phyloP scores from a whole-genome alignment of 2,113 vertebrate species.

The Anarhynchus alexandrinus region DNA sequence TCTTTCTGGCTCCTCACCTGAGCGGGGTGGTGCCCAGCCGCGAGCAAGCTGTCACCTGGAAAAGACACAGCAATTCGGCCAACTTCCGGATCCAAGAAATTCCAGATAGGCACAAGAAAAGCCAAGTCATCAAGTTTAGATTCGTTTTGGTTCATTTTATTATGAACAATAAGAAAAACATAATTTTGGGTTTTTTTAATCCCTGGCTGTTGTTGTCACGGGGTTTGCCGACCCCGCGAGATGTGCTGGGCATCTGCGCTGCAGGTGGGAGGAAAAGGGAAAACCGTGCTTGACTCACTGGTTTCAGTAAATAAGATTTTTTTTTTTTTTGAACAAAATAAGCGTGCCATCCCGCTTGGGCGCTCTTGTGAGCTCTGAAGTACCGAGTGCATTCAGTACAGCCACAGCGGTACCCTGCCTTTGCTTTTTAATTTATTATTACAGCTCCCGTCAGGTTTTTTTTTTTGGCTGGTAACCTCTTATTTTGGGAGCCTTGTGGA shows the following conservation, averaged over 20 bases:
- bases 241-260: neutral
- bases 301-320: neutral
- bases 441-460: neutral
- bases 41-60: no score
- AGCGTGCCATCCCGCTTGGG: neutral
- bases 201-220: accelerated
- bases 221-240: accelerated
- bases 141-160: neutral
- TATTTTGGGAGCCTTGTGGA: accelerated
- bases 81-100: no score
- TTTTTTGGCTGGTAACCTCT: neutral
- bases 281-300: accelerated
- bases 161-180: accelerated
- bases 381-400: accelerated
- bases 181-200: accelerated
- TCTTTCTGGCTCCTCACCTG: neutral
- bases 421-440: neutral
- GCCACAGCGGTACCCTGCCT: accelerated
- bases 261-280: neutral
- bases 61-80: accelerated
- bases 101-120: neutral
- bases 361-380: accelerated
- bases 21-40: accelerated
- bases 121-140: neutral
- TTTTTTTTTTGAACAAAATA: neutral